phyloP scores from a whole-genome alignment of 2,797 vertebrate genomes.

The Chloroceryle amazona region DNA sequence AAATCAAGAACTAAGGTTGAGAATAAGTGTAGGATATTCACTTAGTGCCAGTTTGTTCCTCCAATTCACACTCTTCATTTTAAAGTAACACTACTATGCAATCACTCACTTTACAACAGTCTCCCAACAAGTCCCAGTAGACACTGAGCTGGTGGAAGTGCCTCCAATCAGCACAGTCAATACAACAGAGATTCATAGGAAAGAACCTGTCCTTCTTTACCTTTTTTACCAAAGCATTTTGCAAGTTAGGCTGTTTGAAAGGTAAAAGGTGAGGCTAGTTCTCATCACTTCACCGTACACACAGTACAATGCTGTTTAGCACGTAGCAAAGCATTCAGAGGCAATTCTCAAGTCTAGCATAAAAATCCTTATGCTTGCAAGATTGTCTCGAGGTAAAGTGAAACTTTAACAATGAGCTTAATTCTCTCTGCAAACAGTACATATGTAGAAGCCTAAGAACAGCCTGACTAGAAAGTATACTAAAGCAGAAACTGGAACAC shows the following conservation, averaged over 20 bases:
- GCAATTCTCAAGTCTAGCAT: not conserved
- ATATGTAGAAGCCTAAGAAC: not conserved
- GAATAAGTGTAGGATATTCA: not conserved
- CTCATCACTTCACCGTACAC: not conserved
- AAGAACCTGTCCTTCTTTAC: not conserved
- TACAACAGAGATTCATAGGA: not conserved
- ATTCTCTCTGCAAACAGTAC: not conserved
- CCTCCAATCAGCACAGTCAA: not conserved
- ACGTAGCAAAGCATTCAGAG: not conserved
- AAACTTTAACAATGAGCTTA: not conserved
- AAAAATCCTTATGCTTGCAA: not conserved
- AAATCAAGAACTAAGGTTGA: not conserved
- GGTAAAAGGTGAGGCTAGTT: not conserved
- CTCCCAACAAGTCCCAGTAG: not conserved
- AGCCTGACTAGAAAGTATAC: not conserved
- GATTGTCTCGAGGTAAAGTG: not conserved
- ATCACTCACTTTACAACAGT: not conserved
- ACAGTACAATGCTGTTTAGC: not conserved
- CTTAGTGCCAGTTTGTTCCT: not conserved
- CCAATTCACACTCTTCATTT: not conserved
- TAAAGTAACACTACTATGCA: not conserved
- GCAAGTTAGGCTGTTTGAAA: not conserved
- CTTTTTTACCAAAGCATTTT: not conserved
- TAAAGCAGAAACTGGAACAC: not conserved
- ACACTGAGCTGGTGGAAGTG: not conserved